Evolutionary conservation across 2,113 vertebrate genomes (phyloP), one percentile per base, ranked within the genome.

Genomic region (Abramis brama): DNA sequence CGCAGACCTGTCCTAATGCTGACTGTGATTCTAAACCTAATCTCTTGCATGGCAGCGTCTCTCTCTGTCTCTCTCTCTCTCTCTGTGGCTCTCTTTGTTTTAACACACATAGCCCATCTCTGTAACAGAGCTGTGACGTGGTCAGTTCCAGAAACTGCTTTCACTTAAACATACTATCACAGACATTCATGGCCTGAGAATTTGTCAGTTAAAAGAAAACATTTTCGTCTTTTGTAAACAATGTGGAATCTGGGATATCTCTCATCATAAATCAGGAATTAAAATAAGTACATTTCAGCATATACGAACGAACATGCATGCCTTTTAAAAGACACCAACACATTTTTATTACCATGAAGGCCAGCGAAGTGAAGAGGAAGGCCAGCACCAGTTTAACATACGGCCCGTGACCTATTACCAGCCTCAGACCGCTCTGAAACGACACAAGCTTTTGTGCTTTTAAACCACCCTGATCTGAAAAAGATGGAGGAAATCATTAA

Each of bases 311-410:
- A 10, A 57, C 19, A 57, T 57, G 6, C 13, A 68, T 8, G 13
- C 17, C 1, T 9, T 43, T 43, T 43, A 10, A 59, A 59, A 59
- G 21, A 55, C 21, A 21, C 6, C 19, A 19, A 70, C 17, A 36
- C 43, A 21, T 43, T 57, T 12, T 79, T 55, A 95, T 89, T 82
- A 99, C 98, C 98, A 98, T 97, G 90, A 99, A 99, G 80, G 95
- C 97, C 90, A 99, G 92, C 0, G 97, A 98, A 64, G 97, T 98
- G 90, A 98, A 99, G 89, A 99, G 97, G 93, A 99, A 99, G 87
- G 94, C 97, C 0, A 94, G 90, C 1, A 99, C 96, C 82, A 99
- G 96, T 78, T 95, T 98, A 89, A 97, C 86, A 21, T 99, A 99
- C 0, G 98, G 96, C n/a, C 95, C 89, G 0, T 99, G 94, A 70